Evolutionary conservation across 1,140 invertebrate species (phyloP).

Genomic region (Conopomorpha cramerella): DNA sequence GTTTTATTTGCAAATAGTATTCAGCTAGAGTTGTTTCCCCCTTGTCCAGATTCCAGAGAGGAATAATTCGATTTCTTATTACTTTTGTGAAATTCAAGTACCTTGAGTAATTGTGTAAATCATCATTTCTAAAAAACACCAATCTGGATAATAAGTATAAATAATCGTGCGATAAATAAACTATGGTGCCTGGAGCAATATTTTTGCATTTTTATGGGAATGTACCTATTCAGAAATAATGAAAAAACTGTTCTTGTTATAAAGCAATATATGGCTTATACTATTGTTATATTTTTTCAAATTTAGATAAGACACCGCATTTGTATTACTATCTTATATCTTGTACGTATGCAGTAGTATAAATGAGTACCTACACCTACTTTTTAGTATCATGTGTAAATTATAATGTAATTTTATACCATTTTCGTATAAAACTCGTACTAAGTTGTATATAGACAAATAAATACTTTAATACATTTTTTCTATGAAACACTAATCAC

Average conservation of each 20-base stretch:
- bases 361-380: too few species aligned
- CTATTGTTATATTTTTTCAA: slow-evolving; percentile 58
- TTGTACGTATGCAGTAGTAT: slow-evolving; percentile 49
- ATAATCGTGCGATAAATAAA: not conserved
- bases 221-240: too few species aligned
- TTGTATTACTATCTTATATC: slow-evolving; percentile 49
- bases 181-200: not conserved
- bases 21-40: slow-evolving; percentile 34
- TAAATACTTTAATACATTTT: slow-evolving; percentile 55
- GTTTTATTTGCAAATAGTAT: slow-evolving; percentile 32
- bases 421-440: slow-evolving; percentile 59
- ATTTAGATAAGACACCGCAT: slow-evolving; percentile 44
- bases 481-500: slow-evolving; percentile 54
- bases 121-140: too few species aligned
- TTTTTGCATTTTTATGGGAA: slow-evolving; percentile 6
- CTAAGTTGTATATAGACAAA: slow-evolving; percentile 53
- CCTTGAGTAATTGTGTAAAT: too few species aligned
- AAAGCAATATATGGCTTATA: slow-evolving; percentile 48
- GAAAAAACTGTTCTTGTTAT: slow-evolving; percentile 33
- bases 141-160: too few species aligned
- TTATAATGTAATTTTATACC: slow-evolving; percentile 58
- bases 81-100: too few species aligned
- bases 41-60: slow-evolving; percentile 14
- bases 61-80: not conserved
- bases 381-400: too few species aligned